phyloP scores from a whole-genome alignment of 2,113 vertebrate genomes.

The Chaenogobius annularis region DNA sequence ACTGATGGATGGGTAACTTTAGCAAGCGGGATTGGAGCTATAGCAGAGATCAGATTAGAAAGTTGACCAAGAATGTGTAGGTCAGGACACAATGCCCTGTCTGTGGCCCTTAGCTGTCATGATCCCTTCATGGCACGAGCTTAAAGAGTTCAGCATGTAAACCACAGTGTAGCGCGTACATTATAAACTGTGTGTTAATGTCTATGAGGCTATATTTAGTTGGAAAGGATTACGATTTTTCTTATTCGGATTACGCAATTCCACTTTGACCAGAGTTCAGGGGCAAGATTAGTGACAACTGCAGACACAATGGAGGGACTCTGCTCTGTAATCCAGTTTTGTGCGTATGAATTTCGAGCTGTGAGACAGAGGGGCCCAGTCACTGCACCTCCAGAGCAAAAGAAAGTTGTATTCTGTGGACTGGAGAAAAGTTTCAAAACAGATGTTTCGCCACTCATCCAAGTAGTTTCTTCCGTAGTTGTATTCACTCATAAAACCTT shows the following conservation, averaged over 20 bases:
- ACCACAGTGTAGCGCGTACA: neutral
- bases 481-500: neutral
- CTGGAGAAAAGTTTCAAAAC: no score
- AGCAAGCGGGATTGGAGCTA: slow-evolving; percentile 31
- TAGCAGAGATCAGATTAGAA: neutral
- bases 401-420: no score
- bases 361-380: no score
- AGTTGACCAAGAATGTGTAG: slow-evolving; percentile 13
- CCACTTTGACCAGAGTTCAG: slow-evolving; percentile 29
- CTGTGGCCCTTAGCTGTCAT: slow-evolving; percentile 18
- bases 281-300: slow-evolving; percentile 24
- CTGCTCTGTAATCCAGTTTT: no score
- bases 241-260: slow-evolving; percentile 56
- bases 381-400: no score
- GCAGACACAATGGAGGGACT: slow-evolving; percentile 6
- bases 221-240: slow-evolving; percentile 48
- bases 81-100: slow-evolving; percentile 24
- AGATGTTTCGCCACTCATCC: neutral
- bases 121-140: neutral
- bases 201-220: slow-evolving; percentile 38
- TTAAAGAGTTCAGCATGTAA: neutral
- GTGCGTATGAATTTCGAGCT: no score
- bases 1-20: slow-evolving; percentile 55
- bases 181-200: slow-evolving; percentile 9
- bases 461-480: no score